A percentile compares a stretch with the other conserved stretches of the same genome.
phyloP scores from a whole-genome alignment of 1,140 invertebrate species.

The Meloidogyne exigua region DNA sequence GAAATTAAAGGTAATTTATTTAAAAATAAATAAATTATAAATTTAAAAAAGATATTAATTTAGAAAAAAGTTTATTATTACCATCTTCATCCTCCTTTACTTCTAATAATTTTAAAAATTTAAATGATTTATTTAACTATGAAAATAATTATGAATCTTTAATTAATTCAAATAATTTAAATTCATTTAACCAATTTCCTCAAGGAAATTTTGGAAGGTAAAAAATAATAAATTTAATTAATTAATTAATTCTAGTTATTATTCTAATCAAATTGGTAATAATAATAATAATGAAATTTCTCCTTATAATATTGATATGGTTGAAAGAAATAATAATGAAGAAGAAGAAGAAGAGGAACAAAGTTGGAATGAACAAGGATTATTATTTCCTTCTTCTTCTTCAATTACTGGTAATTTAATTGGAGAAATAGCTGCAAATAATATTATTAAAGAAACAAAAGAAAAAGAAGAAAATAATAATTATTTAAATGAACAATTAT shows the following conservation, averaged over 20 bases:
- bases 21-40: neutral
- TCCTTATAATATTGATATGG: neutral
- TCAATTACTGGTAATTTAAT: neutral
- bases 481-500: neutral
- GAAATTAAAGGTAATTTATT: neutral
- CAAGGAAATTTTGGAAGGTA: neutral
- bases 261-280: neutral
- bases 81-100: neutral
- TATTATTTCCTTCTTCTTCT: neutral
- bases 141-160: neutral
- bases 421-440: neutral
- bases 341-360: neutral
- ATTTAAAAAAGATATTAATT: neutral
- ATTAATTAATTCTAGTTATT: neutral
- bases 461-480: neutral
- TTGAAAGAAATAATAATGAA: neutral
- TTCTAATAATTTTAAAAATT: neutral
- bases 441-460: neutral
- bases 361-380: neutral
- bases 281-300: neutral
- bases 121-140: neutral
- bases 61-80: neutral
- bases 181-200: neutral
- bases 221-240: neutral
- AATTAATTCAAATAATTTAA: neutral